These are phyloP conservation scores for Tachycineta bicolor DNA, from an alignment of 2,113 vertebrate species.

Conservation along the genomic window DNA sequence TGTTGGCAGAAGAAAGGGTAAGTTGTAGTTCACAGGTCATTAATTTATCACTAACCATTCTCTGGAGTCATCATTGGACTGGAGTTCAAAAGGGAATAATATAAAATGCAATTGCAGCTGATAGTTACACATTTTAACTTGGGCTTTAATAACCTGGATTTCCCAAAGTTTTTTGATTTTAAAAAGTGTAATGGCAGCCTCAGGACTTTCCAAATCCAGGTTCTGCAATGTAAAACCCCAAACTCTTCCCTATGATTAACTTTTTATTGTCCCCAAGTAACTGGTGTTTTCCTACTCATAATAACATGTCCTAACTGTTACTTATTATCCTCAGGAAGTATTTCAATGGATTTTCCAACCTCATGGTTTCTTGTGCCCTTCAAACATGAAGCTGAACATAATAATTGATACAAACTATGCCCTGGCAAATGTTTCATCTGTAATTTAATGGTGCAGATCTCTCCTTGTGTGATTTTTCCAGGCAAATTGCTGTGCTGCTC, in stretches of 20 bases:
- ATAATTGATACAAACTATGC: not conserved
- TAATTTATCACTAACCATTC: not conserved
- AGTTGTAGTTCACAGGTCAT: not conserved
- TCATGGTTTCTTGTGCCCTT: not conserved
- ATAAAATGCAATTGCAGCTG: not conserved
- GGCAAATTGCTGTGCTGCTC: not conserved
- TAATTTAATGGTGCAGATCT: not conserved
- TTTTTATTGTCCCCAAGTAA: not conserved
- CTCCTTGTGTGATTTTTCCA: not conserved
- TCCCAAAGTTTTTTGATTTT: not conserved
- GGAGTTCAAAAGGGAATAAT: not conserved
- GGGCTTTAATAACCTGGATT: not conserved
- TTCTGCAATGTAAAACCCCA: not conserved
- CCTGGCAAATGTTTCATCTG: not conserved
- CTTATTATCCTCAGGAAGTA: not conserved
- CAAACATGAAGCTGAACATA: not conserved
- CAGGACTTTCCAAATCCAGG: not conserved
- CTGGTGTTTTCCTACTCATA: not conserved
- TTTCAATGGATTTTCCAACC: not conserved
- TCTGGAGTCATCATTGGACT: not conserved
- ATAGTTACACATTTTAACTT: not conserved
- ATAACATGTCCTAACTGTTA: not conserved
- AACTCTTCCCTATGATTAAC: not conserved
- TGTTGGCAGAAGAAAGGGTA: conserved; percentile 78
- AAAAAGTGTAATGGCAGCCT: not conserved